Evolutionary conservation across 2,113 vertebrate genomes (phyloP), one percentile per base, ranked within the genome.

Genomic region (Embiotoca jacksoni): DNA sequence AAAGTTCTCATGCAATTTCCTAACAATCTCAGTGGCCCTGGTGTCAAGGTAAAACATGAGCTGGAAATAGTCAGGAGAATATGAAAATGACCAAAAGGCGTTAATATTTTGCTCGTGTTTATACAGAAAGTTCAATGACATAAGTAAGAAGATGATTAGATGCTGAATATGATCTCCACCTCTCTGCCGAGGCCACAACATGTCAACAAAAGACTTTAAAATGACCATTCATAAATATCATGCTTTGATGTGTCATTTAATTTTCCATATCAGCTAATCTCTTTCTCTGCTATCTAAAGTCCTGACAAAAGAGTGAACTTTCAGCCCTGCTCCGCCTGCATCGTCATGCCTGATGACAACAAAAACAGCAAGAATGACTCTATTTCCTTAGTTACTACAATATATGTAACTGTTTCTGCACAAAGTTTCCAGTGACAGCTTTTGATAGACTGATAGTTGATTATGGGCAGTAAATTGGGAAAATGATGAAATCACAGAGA

Each of bases 261-360:
- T 46, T 62, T 57, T 65, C 46, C 35, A 13, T 65, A 77, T 86
- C 77, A 86, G 81, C 50, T 36, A 3, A 63, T 72, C 54, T 30
- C 30, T 33, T 73, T 61, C 61, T 69, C 16, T 16, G 16, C 35
- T 80, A 78, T 80, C 78, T 47, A 1, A 13, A 35, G 33, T 41
- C 13, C 9, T n/a, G n/a, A 80, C 7, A 75, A 14, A 35, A 56
- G 13, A 31, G 16, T 69, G 79, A 86, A 83, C 82, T 73, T 86
- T 88, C 58, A 87, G 13, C 82, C 7, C 32, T 6, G 8, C 49
- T 33, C 14, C 55, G 59, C 15, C 44, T 31, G 31, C 61, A 61
- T 13, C 0, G 9, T 44, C 66, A 79, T 10, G 1, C 8, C 3
- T 39, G 81, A 92, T 78, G 80, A 84, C 64, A 6, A 33, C 37